Base-by-base conservation (phyloP, 1,140 invertebrate species). In the Nephotettix cincticeps region DNA sequence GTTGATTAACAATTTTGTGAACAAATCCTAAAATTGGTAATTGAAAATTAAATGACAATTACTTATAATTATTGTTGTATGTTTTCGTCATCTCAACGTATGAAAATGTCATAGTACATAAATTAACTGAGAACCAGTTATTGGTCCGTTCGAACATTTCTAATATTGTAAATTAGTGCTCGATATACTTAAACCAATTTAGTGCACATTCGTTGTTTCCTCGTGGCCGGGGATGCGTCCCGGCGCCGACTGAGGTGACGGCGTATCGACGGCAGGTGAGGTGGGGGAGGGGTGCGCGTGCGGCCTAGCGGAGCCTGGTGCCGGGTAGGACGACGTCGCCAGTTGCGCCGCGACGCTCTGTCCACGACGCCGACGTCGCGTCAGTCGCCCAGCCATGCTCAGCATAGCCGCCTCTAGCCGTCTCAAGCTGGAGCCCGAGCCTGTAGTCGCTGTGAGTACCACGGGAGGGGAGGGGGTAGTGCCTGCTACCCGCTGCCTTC, bases 261-360 rank as follows among this genome's bases (percentile, higher is more conserved):
- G 75, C 72, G 75, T 70, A 74, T 61, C 67, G 70, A 75, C 72
- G 68, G 63, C 67, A 67, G 36, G 64, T 43, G 28, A 74, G 72
- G 71, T 21, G 58, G 54, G 61, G 17, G 28, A 73, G 30, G 71
- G 68, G n/a, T 17, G 71, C 73, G 71, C 45, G 56, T 23, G 69
- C 68, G 32, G 36, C 21, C 21, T 29, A 25, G 14, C 21, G n/a
- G 6, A 14, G 23, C 1, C 56, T 29, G 56, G 56, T 61, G 56
- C 56, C 56, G 9, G 56, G 56, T 61, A 21, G 47, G 3, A 51
- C 47, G 47, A 21, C 47, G 21, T 27, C 13, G 56, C 11, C 56
- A 61, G 56, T 61, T 27, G 56, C 27, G 56, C 23, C 56, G 56
- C 56, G 56, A 61, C 56, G 47, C 21, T n/a, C n/a, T 19, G 4